phyloP scores from a whole-genome alignment of 2,113 vertebrate species.

The Cavia aperea region DNA sequence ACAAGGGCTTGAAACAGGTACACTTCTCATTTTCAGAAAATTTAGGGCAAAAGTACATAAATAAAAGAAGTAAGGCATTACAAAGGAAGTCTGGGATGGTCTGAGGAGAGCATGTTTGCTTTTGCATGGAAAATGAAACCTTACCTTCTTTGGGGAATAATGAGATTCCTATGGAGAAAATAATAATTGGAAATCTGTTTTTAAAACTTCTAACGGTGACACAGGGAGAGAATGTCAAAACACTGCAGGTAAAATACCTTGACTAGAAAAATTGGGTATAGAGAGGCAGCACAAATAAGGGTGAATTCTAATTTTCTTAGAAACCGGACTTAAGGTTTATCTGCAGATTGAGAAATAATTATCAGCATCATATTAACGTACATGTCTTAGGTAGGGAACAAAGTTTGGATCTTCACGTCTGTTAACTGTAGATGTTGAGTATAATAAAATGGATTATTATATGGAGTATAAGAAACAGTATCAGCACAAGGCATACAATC shows the following conservation, averaged over 20 bases:
- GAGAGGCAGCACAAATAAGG: not conserved
- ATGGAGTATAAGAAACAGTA: not conserved
- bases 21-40: conserved; percentile 37
- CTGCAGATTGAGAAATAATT: not conserved
- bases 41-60: conserved; percentile 1
- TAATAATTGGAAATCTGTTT: conserved; percentile 37
- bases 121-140: conserved; percentile 46
- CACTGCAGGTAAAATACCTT: not conserved
- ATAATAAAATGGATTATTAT: not conserved
- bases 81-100: not conserved
- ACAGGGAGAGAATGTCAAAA: not conserved
- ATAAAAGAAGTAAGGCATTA: conserved; percentile 8
- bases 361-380: not conserved
- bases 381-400: not conserved
- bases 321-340: not conserved
- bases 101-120: conserved; percentile 9
- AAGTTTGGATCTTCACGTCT: not conserved
- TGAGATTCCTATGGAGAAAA: not conserved
- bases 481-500: not conserved
- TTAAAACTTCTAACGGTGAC: not conserved
- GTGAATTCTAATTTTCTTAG: not conserved
- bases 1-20: conserved; percentile 2
- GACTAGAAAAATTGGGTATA: not conserved
- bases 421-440: not conserved
- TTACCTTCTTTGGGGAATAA: conserved; percentile 30